These are phyloP conservation scores for Acronicta alni DNA, from an alignment of 2,888 invertebrate genomes.

Conservation along the genomic window DNA sequence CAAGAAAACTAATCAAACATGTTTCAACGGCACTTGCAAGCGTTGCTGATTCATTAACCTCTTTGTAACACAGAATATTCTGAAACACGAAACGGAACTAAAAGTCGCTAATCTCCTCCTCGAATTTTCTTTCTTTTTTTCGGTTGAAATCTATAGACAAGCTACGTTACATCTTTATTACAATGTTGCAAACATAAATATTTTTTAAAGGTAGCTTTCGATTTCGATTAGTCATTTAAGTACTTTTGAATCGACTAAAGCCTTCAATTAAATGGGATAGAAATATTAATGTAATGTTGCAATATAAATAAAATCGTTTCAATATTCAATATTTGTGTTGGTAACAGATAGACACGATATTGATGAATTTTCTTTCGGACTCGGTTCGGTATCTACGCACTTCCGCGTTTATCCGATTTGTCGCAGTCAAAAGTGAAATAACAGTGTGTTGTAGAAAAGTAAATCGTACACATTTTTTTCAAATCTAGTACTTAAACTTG, in stretches of 20 bases:
- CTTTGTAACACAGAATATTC: conserved; percentile 75
- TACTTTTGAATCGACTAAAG: conserved; percentile 21
- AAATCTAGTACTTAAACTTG: conserved; percentile 11
- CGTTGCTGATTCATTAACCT: conserved; percentile 83
- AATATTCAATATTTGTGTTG: conserved; percentile 45
- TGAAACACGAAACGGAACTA: conserved; percentile 75
- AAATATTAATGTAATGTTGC: conserved; percentile 28
- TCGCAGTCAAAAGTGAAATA: conserved; percentile 38
- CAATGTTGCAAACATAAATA: conserved; percentile 47
- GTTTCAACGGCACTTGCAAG: conserved; percentile 77
- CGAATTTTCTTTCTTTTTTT: conserved; percentile 71
- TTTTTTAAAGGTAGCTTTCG: background rate
- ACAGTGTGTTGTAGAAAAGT: conserved; percentile 24
- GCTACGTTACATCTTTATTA: conserved; percentile 34
- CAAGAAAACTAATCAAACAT: conserved; percentile 82
- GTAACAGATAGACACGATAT: conserved; percentile 53
- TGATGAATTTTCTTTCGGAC: conserved; percentile 57
- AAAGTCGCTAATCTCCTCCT: conserved; percentile 78
- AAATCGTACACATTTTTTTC: conserved; percentile 32
- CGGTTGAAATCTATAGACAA: conserved; percentile 64
- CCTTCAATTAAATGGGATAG: no score
- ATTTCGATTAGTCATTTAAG: background rate
- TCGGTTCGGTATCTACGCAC: conserved; percentile 29
- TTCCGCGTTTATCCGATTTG: conserved; percentile 58
- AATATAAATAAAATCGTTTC: background rate